Evolutionary conservation across 2,888 invertebrate species (phyloP), one percentile per base, ranked within the genome.

Genomic region (Pyrrhia umbra): DNA sequence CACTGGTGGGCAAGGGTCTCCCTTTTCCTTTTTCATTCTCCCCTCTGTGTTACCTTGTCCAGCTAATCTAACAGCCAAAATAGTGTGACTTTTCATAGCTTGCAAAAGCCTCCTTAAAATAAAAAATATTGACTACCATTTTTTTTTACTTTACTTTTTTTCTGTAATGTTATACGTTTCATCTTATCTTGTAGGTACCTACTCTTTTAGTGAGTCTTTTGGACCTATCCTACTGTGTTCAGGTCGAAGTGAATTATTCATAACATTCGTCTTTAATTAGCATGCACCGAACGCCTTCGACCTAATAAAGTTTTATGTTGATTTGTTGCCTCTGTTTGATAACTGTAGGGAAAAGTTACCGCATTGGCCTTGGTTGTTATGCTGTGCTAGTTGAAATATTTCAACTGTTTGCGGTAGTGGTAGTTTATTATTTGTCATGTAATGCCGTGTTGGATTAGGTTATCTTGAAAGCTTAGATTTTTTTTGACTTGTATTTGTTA

Each of bases 211-310:
- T 52, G 8, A 3, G 27, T 25, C 58, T 70, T 70, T 6, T 65
- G 25, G 0, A 8, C 2, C 1, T 0, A 6, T 13, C 0, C 37
- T 42, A 2, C 10, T 5, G 2, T 16, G 1, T 45, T 18, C 9
- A 59, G 50, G 55, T 71, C 58, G 60, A 46, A 56, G 74, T 84
- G 81, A 86, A 85, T 86, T 85, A 87, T 87, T 87, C 84, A 86
- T 83, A 79, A 76, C 75, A 78, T 70, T 76, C 68, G 74, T 71
- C 59, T 82, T 68, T 84, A 85, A 87, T 88, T 86, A 83, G 82
- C 79, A 80, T 84, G 77, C 79, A 69, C 56, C 69, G 69, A 73
- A 62, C 68, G 68, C 63, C 56, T 65, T 55, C 68, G 54, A 71
- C 60, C 52, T 68, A 70, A 75, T 77, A 79, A 68, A 75, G 57